A percentile compares a stretch with the other conserved stretches of the same genome.
Evolutionary conservation across 1,140 invertebrate species (phyloP).

Genomic region (Diorhabda carinulata): DNA sequence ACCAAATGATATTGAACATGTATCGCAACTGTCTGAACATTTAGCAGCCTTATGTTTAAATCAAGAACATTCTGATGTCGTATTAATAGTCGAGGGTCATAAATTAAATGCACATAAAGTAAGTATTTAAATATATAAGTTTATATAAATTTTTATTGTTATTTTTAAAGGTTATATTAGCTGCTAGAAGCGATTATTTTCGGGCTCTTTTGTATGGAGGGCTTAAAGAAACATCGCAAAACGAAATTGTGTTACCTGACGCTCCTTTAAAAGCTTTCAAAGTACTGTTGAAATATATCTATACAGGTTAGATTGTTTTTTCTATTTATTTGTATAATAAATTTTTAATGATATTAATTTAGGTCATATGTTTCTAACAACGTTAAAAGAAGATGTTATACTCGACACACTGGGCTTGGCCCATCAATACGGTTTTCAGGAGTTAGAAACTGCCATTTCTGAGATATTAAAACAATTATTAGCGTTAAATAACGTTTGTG

Average conservation of each 20-base stretch:
- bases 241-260: conserved; percentile 81
- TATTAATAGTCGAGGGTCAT: conserved; percentile 79
- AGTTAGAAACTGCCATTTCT: conserved; percentile 86
- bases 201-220: conserved; percentile 87
- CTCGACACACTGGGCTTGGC: conserved; percentile 85
- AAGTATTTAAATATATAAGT: conserved; percentile 2
- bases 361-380: conserved; percentile 78
- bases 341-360: conserved; percentile 5
- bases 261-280: conserved; percentile 87
- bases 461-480: conserved; percentile 88
- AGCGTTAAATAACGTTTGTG: conserved; percentile 84
- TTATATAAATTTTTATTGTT: not conserved
- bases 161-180: conserved; percentile 66
- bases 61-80: conserved; percentile 88
- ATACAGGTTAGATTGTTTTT: conserved; percentile 60
- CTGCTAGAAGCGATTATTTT: conserved; percentile 93
- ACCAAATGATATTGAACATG: conserved; percentile 45
- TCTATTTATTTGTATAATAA: not conserved
- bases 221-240: conserved; percentile 78
- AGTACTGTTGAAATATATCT: conserved; percentile 89
- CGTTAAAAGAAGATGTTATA: conserved; percentile 80
- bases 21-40: conserved; percentile 66
- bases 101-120: conserved; percentile 84
- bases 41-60: conserved; percentile 79
- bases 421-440: conserved; percentile 92